These are phyloP conservation scores for Polypedilum vanderplanki DNA, from an alignment of 1,140 invertebrate genomes.

Conservation along the genomic window DNA sequence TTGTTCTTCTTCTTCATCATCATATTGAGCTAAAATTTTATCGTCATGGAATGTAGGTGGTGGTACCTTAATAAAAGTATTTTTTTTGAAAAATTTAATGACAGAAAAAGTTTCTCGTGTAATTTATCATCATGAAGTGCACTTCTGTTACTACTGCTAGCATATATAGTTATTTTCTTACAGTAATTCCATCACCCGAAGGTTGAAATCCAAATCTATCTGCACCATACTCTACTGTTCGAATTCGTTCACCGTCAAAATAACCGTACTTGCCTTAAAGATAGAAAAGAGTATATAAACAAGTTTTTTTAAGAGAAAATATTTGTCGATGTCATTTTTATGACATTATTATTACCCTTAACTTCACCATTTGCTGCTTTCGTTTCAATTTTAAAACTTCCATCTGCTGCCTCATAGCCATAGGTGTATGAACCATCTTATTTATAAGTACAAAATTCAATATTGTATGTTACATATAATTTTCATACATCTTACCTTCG, in stretches of 20 bases:
- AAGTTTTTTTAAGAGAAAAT: too few species aligned
- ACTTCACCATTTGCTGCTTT: constrained; percentile 70
- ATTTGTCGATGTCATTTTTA: too few species aligned
- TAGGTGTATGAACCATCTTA: constrained; percentile 81
- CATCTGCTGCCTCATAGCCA: constrained; percentile 76
- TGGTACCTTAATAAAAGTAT: constrained; percentile 36
- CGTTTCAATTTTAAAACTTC: constrained; percentile 80
- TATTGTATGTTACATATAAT: neutral
- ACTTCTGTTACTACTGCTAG: neutral
- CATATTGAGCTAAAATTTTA: constrained; percentile 43
- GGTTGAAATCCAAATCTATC: constrained; percentile 82
- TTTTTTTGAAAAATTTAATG: neutral
- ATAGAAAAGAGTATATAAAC: too few species aligned
- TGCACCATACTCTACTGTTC: constrained; percentile 81
- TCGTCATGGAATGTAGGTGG: constrained; percentile 72
- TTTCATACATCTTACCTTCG: constrained; percentile 26
- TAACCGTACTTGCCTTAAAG: constrained; percentile 72
- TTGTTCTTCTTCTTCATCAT: constrained; percentile 41
- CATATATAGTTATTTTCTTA: constrained; percentile 42
- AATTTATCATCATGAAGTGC: neutral
- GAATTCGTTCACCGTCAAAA: constrained; percentile 68
- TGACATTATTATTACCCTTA: constrained; percentile 40
- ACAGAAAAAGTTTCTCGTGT: neutral
- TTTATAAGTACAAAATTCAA: constrained; percentile 20
- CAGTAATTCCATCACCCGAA: constrained; percentile 75